A percentile compares a stretch with the other conserved stretches of the same genome.
Conservation (phyloP, 2,113 vertebrate species). For the Pomatorhinus ruficollis region DNA sequence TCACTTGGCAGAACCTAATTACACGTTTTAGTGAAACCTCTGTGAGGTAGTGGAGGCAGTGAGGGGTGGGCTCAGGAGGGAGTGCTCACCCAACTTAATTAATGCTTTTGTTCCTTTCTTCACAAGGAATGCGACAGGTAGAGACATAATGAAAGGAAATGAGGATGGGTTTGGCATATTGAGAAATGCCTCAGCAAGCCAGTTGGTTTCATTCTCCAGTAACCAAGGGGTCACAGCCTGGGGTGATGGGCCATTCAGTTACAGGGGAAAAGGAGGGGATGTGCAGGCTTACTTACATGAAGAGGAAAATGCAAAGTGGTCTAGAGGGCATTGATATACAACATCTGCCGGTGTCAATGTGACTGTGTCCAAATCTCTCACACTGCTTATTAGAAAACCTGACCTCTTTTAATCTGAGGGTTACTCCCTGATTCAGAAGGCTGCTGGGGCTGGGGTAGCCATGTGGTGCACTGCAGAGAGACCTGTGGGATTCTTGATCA, state of each 20-base stretch:
- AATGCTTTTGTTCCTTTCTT: conserved; percentile 12
- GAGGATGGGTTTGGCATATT: neutral
- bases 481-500: neutral
- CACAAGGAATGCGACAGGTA: neutral
- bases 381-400: neutral
- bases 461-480: neutral
- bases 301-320: neutral
- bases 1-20: neutral
- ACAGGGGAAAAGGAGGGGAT: neutral
- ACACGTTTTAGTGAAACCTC: neutral
- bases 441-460: fast-evolving
- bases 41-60: neutral
- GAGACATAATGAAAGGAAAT: neutral
- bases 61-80: neutral
- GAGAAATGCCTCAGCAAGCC: neutral
- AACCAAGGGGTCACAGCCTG: neutral
- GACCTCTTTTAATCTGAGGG: neutral
- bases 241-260: neutral
- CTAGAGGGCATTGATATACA: neutral
- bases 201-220: neutral
- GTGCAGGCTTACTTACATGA: neutral
- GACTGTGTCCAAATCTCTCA: neutral
- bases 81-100: neutral
- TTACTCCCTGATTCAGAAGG: neutral
- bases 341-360: neutral